Evolutionary conservation across 2,888 invertebrate species (phyloP), one percentile per base, ranked within the genome.

Genomic region (Cerastis rubricosa): DNA sequence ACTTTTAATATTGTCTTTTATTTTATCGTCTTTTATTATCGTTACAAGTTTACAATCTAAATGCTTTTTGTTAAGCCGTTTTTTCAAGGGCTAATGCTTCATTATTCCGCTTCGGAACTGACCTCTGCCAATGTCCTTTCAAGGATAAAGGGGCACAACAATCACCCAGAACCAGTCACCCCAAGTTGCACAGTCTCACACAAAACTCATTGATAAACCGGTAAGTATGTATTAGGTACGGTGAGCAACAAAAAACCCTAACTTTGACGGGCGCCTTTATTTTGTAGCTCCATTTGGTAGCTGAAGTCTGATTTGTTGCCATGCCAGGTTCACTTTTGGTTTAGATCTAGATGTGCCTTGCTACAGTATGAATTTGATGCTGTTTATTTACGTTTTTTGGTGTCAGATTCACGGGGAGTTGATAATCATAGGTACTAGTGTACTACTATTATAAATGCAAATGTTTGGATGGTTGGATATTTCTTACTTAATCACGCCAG

Each of bases 121-220:
- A 83, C 86, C 74, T 83, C 59, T 19, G 29, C 17, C 61, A 78
- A 76, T 70, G 74, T 73, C 25, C n/a, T 71, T 71, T 67, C 66
- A 74, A 86, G 84, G 74, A 66, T 49, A 70, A 51, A 81, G 51
- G 65, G 68, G 59, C 68, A 74, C 66, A 54, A 45, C 57, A 47
- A 57, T 68, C n/a, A 51, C 9, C 25, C n/a, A 45, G 61, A 35
- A 66, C 54, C 67, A 54, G 78, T 78, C 71, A 71, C 70, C 85
- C 69, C 63, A 14, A 43, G 43, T n/a, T 12, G 25, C 47, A 71
- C 63, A 14, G 29, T 45, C 25, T 69, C 64, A 43, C 43, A 45
- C 54, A 4, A 25, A 67, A 69, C 22, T 45, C 19, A 51, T 73
- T 67, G 45, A 54, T 22, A 43, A 72, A 67, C 40, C 47, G 17